Percentiles rank a stretch among this genome's conserved stretches.
Evolutionary conservation across 2,888 invertebrate genomes (phyloP).

Genomic region (Eledona agricola): DNA sequence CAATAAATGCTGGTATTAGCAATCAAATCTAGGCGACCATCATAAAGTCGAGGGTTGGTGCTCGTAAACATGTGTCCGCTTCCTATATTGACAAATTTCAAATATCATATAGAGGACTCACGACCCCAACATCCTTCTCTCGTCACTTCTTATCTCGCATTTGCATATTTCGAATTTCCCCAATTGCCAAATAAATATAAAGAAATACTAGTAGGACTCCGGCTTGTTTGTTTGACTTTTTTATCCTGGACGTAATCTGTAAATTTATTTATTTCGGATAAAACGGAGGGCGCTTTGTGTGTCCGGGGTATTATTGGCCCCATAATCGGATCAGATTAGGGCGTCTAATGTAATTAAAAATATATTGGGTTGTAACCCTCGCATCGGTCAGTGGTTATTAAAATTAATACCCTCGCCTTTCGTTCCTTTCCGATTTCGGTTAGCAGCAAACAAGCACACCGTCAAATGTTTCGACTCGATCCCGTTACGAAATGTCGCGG

Average conservation of each 20-base stretch:
- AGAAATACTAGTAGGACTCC: conserved; percentile 13
- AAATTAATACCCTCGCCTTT: conserved; percentile 20
- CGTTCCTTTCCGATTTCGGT: too few relatives aligned
- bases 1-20: conserved; percentile 59
- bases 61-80: conserved; percentile 57
- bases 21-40: conserved; percentile 54
- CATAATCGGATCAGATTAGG: conserved; percentile 32
- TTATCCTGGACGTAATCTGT: conserved; percentile 16
- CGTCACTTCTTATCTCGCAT: too few relatives aligned
- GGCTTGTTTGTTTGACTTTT: conserved; percentile 26
- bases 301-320: conserved; percentile 27
- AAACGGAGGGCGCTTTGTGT: conserved; percentile 14
- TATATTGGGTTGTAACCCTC: conserved; percentile 24
- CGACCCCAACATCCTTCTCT: too few relatives aligned
- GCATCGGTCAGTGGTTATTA: conserved; percentile 22
- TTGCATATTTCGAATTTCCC: conserved; percentile 19
- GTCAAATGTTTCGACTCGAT: too few relatives aligned
- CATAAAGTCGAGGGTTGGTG: conserved; percentile 55
- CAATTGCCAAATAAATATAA: conserved; percentile 22
- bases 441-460: too few relatives aligned
- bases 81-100: conserved; percentile 54
- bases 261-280: conserved; percentile 22
- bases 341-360: conserved; percentile 31
- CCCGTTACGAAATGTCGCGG: too few relatives aligned
- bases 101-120: conserved; percentile 46